A percentile compares a stretch with the other conserved stretches of the same genome.
Evolutionary conservation across 1,140 invertebrate genomes (phyloP).

Genomic region (Bombus sibiricus): DNA sequence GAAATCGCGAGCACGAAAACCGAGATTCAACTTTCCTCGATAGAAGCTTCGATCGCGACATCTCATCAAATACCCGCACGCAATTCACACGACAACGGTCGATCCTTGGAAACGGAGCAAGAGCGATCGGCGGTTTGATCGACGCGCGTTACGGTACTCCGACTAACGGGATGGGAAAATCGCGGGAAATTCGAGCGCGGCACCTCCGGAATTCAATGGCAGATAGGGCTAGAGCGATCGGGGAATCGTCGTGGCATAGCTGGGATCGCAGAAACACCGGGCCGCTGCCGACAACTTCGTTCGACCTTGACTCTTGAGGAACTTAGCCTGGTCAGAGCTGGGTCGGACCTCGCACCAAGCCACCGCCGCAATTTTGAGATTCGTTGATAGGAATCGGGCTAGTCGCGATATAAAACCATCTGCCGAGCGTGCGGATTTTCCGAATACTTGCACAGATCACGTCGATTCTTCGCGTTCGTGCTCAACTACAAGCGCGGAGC

Average conservation of each 20-base stretch:
- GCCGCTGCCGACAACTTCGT: slow-evolving; percentile 13
- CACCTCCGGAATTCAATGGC: slow-evolving; percentile 31
- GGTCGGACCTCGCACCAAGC: background rate
- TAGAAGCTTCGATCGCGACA: no score
- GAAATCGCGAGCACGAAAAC: no score
- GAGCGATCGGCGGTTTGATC: background rate
- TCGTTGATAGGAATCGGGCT: slow-evolving; percentile 5
- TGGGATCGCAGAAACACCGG: slow-evolving; percentile 34
- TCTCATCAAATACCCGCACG: no score
- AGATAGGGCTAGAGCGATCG: slow-evolving; percentile 33
- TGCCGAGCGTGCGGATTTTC: background rate
- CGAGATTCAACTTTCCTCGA: no score
- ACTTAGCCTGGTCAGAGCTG: slow-evolving; percentile 13
- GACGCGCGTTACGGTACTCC: background rate
- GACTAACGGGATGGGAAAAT: slow-evolving; percentile 35
- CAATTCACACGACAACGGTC: background rate
- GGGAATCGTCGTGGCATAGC: slow-evolving; percentile 15
- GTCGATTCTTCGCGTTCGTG: background rate
- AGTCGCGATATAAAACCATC: background rate
- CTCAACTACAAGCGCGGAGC: no score
- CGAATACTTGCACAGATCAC: background rate
- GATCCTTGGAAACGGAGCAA: background rate
- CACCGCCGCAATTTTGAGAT: slow-evolving; percentile 20
- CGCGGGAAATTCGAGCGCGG: slow-evolving; percentile 42
- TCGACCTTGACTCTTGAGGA: slow-evolving; percentile 44